These are phyloP conservation scores for Hepsetus odoe DNA, from an alignment of 2,113 vertebrate genomes.

Conservation along the genomic window DNA sequence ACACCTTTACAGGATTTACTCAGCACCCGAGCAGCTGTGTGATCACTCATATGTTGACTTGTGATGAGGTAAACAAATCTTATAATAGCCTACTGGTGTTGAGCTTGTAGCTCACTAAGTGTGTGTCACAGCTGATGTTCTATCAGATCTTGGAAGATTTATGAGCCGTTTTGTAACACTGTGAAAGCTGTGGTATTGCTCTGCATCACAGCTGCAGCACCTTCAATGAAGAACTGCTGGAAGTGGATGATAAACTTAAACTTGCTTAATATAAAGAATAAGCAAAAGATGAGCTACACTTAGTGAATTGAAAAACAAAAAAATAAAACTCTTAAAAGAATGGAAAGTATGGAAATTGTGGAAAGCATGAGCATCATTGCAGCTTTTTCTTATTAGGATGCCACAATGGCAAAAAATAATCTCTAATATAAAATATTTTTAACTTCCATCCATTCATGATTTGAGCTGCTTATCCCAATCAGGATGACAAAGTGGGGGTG, in stretches of 20 bases:
- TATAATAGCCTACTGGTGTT: conserved; percentile 15
- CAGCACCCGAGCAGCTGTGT: conserved; percentile 55
- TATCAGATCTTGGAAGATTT: conserved; percentile 3
- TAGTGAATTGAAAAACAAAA: too few relatives aligned
- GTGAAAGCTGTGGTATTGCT: not conserved
- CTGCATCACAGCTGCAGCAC: not conserved
- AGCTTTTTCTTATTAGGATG: not conserved
- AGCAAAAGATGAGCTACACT: not conserved
- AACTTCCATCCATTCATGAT: too few relatives aligned
- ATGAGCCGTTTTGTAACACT: not conserved
- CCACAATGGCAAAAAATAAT: too few relatives aligned
- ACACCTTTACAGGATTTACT: conserved; percentile 57
- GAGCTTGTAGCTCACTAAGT: conserved; percentile 8
- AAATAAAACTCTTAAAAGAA: too few relatives aligned
- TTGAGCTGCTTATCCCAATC: too few relatives aligned
- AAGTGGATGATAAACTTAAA: not conserved
- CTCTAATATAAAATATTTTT: too few relatives aligned
- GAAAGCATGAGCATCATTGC: not conserved
- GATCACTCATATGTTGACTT: conserved; percentile 48
- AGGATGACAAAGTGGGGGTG: too few relatives aligned
- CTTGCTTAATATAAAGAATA: not conserved
- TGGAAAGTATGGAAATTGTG: too few relatives aligned
- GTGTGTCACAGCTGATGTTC: conserved; percentile 7
- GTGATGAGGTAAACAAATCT: conserved; percentile 32
- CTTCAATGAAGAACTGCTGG: not conserved